Conservation (phyloP, 1,140 invertebrate genomes). For the Samia ricini region DNA sequence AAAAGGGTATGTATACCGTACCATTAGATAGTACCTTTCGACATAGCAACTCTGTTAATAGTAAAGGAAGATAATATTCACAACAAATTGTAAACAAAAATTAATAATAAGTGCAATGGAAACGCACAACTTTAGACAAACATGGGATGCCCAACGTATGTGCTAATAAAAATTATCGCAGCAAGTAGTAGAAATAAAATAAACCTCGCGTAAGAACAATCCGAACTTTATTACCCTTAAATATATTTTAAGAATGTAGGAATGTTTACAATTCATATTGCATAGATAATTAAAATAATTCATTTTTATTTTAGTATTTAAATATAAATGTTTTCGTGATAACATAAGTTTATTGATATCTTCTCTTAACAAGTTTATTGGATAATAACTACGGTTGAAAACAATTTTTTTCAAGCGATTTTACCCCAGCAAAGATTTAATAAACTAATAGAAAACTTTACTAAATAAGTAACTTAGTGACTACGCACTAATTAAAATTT, state of each 20-base stretch:
- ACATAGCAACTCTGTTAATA: too few species aligned
- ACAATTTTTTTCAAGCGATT: too few species aligned
- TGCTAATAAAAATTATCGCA: conserved; percentile 47
- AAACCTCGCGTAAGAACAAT: conserved; percentile 27
- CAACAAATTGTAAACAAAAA: neutral
- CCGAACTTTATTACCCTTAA: conserved; percentile 21
- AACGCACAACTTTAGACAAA: conserved; percentile 31
- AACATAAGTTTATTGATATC: too few species aligned
- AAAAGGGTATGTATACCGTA: too few species aligned
- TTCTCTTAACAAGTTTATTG: too few species aligned
- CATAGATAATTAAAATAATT: neutral
- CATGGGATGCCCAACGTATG: conserved; percentile 31
- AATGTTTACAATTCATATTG: neutral
- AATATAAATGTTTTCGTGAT: neutral
- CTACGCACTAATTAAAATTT: too few species aligned
- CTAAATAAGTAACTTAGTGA: too few species aligned
- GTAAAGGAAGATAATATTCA: too few species aligned
- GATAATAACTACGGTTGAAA: too few species aligned
- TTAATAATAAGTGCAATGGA: conserved; percentile 26
- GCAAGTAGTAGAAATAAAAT: conserved; percentile 33
- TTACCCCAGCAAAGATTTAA: too few species aligned
- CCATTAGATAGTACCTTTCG: too few species aligned
- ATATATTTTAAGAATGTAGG: neutral
- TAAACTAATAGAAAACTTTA: too few species aligned
- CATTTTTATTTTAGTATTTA: neutral